phyloP scores from a whole-genome alignment of 2,888 invertebrate species.

The Apotomis capreana region DNA sequence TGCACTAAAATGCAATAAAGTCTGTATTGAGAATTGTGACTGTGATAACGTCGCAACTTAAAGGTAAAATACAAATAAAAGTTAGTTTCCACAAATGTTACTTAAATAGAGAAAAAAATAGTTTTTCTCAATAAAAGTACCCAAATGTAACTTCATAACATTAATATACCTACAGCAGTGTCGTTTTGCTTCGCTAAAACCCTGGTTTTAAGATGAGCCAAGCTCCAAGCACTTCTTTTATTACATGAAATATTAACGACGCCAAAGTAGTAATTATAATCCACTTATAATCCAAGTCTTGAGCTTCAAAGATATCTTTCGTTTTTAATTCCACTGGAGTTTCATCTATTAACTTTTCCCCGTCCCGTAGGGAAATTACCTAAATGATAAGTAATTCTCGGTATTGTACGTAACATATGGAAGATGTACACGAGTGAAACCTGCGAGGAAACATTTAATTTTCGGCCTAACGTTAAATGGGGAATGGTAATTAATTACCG shows the following conservation, averaged over 20 bases:
- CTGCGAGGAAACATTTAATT: conserved; percentile 13
- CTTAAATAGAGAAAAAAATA: too few species aligned
- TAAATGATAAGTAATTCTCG: conserved; percentile 33
- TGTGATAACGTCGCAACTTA: too few species aligned
- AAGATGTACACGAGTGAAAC: conserved; percentile 3
- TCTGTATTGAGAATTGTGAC: too few species aligned
- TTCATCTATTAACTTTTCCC: conserved; percentile 12
- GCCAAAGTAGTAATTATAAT: background rate
- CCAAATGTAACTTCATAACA: too few species aligned
- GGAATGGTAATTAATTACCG: conserved; percentile 7
- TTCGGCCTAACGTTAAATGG: background rate
- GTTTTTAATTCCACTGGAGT: conserved; percentile 8
- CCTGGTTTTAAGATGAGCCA: background rate
- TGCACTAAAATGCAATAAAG: too few species aligned
- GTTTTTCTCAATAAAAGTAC: too few species aligned
- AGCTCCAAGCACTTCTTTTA: background rate
- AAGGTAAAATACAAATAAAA: too few species aligned
- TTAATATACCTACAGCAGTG: background rate
- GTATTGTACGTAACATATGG: background rate
- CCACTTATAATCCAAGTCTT: background rate
- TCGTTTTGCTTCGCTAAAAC: background rate
- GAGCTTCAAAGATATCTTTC: conserved; percentile 14
- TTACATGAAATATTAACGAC: conserved; percentile 2
- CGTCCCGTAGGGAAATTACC: conserved; percentile 32
- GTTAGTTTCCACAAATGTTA: too few species aligned